phyloP scores from a whole-genome alignment of 2,113 vertebrate species.

The Python bivittatus region DNA sequence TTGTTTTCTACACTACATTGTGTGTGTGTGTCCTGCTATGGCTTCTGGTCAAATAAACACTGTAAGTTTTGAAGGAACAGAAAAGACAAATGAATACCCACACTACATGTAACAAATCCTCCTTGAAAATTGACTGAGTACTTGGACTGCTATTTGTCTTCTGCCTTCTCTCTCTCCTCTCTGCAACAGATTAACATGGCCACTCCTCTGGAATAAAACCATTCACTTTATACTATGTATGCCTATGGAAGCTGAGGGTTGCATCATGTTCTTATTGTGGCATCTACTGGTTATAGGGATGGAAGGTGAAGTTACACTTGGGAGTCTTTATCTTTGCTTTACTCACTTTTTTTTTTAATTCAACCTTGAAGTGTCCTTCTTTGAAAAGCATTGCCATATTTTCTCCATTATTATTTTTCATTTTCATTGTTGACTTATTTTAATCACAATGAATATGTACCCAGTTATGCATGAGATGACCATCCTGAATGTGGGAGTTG shows the following conservation, averaged over 20 bases:
- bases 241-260: background rate
- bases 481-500: background rate
- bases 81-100: background rate
- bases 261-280: background rate
- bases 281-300: background rate
- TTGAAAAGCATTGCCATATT: background rate
- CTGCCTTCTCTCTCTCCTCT: background rate
- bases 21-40: too few relatives aligned
- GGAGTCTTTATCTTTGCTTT: conserved; percentile 15
- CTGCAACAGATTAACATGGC: background rate
- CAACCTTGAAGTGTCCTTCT: background rate
- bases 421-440: background rate
- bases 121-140: background rate
- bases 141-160: background rate
- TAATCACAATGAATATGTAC: background rate
- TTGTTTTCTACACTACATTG: too few relatives aligned
- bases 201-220: background rate
- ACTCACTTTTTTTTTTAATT: conserved; percentile 4
- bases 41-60: background rate
- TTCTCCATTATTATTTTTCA: background rate
- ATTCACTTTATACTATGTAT: background rate
- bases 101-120: background rate
- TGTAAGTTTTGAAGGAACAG: background rate
- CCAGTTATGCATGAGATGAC: background rate
- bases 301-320: background rate